A percentile compares a stretch with the other conserved stretches of the same genome.
phyloP scores from a whole-genome alignment of 2,888 invertebrate genomes.

The Pterostichus madidus region DNA sequence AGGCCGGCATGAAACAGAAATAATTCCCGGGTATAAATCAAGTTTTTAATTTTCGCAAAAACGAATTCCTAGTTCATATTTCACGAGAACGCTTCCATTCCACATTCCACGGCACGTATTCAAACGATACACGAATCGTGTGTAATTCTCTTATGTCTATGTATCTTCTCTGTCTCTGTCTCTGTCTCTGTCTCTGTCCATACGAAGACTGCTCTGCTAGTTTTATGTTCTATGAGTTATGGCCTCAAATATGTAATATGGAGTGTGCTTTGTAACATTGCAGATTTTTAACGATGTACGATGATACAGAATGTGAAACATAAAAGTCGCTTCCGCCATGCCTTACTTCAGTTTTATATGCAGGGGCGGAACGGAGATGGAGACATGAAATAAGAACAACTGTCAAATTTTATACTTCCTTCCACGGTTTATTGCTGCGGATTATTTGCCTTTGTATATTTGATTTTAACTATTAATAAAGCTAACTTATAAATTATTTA shows the following conservation, averaged over 20 bases:
- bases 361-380: neutral
- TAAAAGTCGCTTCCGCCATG: neutral
- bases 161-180: neutral
- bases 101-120: conserved; percentile 21
- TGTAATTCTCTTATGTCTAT: conserved; percentile 12
- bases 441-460: too few species aligned
- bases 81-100: conserved; percentile 8
- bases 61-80: conserved; percentile 55
- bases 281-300: conserved; percentile 29
- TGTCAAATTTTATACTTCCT: neutral
- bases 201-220: neutral
- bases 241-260: conserved; percentile 18
- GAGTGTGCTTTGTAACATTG: conserved; percentile 14
- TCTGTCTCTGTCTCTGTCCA: neutral
- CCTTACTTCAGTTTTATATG: neutral
- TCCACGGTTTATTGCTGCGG: too few species aligned
- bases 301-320: conserved; percentile 1
- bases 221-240: conserved; percentile 39
- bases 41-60: conserved; percentile 64
- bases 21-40: conserved; percentile 60
- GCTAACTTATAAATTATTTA: too few species aligned
- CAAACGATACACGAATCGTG: conserved; percentile 43
- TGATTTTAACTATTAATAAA: too few species aligned
- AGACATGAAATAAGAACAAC: neutral
- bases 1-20: conserved; percentile 30